Evolutionary conservation across 2,888 invertebrate genomes (phyloP).

Genomic region (Cabera pusaria): DNA sequence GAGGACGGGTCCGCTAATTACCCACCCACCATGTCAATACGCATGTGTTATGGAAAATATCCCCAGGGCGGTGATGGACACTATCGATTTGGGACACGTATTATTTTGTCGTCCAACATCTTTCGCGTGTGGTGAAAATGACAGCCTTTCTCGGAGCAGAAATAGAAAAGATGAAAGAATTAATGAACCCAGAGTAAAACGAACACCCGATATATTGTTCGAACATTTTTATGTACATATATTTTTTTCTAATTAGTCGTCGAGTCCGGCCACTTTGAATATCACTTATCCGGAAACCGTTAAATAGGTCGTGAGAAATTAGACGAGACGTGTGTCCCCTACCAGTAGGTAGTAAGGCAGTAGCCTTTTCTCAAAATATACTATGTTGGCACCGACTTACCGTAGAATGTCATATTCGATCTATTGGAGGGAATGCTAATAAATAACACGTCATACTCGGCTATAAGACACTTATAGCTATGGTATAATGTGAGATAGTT

Average conservation of each 20-base stretch:
- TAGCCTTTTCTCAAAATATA: conserved; percentile 20
- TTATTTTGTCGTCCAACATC: conserved; percentile 25
- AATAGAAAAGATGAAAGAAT: conserved; percentile 23
- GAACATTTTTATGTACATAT: conserved; percentile 3
- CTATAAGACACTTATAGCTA: conserved; percentile 29
- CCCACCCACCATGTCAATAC: conserved; percentile 56
- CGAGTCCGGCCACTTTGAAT: conserved; percentile 11
- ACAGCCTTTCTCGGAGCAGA: conserved; percentile 18
- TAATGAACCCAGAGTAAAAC: conserved; percentile 3
- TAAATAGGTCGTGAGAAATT: conserved; percentile 23
- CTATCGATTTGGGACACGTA: conserved; percentile 36
- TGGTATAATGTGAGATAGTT: conserved; percentile 58
- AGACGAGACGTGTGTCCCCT: conserved; percentile 20
- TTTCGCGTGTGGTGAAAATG: conserved; percentile 29
- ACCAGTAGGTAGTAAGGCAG: too few species aligned
- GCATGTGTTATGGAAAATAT: conserved; percentile 48
- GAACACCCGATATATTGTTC: conserved; percentile 1
- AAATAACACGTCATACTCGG: conserved; percentile 24
- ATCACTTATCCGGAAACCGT: conserved; percentile 23
- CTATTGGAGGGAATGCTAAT: conserved; percentile 17
- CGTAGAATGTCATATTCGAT: conserved; percentile 16
- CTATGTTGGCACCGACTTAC: conserved; percentile 14
- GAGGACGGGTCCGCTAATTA: conserved; percentile 73
- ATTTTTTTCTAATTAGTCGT: conserved; percentile 15
- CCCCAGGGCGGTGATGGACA: conserved; percentile 38